phyloP scores from a whole-genome alignment of 2,888 invertebrate genomes.

The Ormyrus nitidulus region DNA sequence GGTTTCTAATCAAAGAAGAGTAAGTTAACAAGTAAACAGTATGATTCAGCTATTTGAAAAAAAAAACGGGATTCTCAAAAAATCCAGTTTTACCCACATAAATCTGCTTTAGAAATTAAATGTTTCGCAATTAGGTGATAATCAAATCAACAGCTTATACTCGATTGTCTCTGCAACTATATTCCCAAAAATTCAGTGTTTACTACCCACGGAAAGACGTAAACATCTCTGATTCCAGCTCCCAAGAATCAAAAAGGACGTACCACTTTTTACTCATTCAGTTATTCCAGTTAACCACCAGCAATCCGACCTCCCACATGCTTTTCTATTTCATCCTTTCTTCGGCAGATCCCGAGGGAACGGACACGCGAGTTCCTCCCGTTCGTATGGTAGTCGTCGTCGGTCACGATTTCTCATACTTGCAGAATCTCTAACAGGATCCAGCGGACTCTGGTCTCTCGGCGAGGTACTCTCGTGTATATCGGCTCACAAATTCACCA shows the following conservation, averaged over 20 bases:
- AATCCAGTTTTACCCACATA: too few relatives aligned
- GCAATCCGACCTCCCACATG: slow-evolving; percentile 26
- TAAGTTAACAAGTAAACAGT: too few relatives aligned
- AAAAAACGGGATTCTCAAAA: too few relatives aligned
- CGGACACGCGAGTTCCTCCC: slow-evolving; percentile 24
- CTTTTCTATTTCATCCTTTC: slow-evolving; percentile 39
- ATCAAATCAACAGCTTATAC: too few relatives aligned
- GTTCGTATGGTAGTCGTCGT: not conserved
- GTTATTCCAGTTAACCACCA: slow-evolving; percentile 14
- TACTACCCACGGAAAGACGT: not conserved
- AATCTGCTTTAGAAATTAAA: too few relatives aligned
- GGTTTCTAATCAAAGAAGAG: too few relatives aligned
- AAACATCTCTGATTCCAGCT: not conserved
- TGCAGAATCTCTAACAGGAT: slow-evolving; percentile 14
- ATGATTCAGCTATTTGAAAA: not conserved
- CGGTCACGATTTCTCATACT: slow-evolving; percentile 33
- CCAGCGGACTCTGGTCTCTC: not conserved
- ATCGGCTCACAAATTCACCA: not conserved
- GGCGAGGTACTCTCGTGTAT: not conserved
- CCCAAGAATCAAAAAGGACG: too few relatives aligned
- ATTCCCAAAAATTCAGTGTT: too few relatives aligned
- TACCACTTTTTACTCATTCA: too few relatives aligned
- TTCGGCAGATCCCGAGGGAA: slow-evolving; percentile 6
- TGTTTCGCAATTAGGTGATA: too few relatives aligned
- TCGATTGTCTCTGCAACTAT: too few relatives aligned